These are phyloP conservation scores for Ormyrus pomaceus DNA, from an alignment of 2,888 invertebrate species.

Conservation along the genomic window DNA sequence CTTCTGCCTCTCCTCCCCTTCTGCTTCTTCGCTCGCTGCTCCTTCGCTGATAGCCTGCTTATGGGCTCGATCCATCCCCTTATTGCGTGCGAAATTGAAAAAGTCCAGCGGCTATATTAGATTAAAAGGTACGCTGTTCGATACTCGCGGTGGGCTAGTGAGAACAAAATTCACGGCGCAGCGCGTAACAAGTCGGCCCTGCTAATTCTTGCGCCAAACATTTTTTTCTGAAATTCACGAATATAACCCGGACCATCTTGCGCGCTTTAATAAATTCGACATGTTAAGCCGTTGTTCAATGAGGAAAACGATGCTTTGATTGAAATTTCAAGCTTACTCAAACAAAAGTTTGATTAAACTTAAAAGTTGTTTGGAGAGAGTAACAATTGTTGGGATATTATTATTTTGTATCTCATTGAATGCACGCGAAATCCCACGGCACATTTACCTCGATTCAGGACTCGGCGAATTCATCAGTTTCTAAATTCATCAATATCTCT, in stretches of 20 bases:
- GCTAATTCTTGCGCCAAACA: too few species aligned
- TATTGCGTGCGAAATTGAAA: constrained; percentile 58
- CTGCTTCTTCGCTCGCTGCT: constrained; percentile 19
- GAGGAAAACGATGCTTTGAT: too few species aligned
- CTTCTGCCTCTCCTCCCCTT: constrained; percentile 6
- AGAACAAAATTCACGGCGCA: constrained; percentile 29
- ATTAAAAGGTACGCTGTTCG: constrained; percentile 45
- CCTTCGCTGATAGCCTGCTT: constrained; percentile 52
- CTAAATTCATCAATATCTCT: constrained; percentile 35
- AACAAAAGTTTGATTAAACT: too few species aligned
- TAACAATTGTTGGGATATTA: too few species aligned
- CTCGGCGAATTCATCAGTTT: constrained; percentile 23
- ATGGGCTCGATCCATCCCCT: constrained; percentile 50
- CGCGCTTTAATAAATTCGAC: too few species aligned
- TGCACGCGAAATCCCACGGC: background rate
- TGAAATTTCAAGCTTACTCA: too few species aligned
- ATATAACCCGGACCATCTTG: too few species aligned
- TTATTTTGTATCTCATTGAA: background rate
- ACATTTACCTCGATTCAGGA: background rate
- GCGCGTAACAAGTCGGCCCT: constrained; percentile 22
- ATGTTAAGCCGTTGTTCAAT: too few species aligned
- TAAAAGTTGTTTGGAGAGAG: too few species aligned
- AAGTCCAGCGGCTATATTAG: constrained; percentile 55
- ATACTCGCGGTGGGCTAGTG: background rate
- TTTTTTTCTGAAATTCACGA: too few species aligned